A percentile compares a stretch with the other conserved stretches of the same genome.
These are phyloP conservation scores for Drosophila dives DNA, from an alignment of 2,888 invertebrate species.

Conservation along the genomic window DNA sequence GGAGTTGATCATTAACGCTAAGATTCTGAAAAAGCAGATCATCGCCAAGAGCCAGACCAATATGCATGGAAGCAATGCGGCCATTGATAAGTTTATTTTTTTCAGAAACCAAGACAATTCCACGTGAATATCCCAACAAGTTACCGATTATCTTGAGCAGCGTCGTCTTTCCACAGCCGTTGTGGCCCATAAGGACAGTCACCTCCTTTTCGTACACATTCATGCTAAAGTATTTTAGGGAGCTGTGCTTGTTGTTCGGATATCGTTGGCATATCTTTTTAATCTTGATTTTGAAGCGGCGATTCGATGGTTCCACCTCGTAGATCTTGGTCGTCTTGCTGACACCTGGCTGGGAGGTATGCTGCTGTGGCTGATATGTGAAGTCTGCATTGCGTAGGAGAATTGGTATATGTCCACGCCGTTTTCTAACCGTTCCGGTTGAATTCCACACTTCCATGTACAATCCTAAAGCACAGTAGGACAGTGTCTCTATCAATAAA, in stretches of 20 bases:
- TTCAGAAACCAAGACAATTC: slow-evolving; percentile 89
- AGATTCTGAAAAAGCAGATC: slow-evolving; percentile 87
- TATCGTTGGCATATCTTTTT: slow-evolving; percentile 88
- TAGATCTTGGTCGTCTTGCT: slow-evolving; percentile 72
- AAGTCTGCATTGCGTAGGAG: slow-evolving; percentile 34
- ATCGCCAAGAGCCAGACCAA: slow-evolving; percentile 92
- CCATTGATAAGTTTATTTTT: slow-evolving; percentile 88
- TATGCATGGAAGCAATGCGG: slow-evolving; percentile 87
- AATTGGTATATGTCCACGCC: slow-evolving; percentile 13
- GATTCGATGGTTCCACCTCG: slow-evolving; percentile 85
- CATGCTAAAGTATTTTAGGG: slow-evolving; percentile 89
- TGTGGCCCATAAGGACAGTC: slow-evolving; percentile 89
- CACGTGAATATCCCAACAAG: slow-evolving; percentile 88
- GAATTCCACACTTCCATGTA: slow-evolving; percentile 84
- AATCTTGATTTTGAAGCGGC: slow-evolving; percentile 83
- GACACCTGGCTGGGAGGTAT: slow-evolving; percentile 26
- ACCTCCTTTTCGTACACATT: slow-evolving; percentile 90
- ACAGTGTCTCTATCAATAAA: slow-evolving; percentile 23
- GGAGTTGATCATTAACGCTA: slow-evolving; percentile 92
- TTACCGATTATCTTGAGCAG: slow-evolving; percentile 96
- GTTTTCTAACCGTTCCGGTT: slow-evolving; percentile 30
- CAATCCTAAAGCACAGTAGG: slow-evolving; percentile 88
- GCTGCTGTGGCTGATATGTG: slow-evolving; percentile 29
- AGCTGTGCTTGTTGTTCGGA: slow-evolving; percentile 87
- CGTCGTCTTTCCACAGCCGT: slow-evolving; percentile 93